A percentile compares a stretch with the other conserved stretches of the same genome.
These are phyloP conservation scores for Mormoops blainvillei DNA, from an alignment of 2,113 vertebrate genomes.

Conservation along the genomic window DNA sequence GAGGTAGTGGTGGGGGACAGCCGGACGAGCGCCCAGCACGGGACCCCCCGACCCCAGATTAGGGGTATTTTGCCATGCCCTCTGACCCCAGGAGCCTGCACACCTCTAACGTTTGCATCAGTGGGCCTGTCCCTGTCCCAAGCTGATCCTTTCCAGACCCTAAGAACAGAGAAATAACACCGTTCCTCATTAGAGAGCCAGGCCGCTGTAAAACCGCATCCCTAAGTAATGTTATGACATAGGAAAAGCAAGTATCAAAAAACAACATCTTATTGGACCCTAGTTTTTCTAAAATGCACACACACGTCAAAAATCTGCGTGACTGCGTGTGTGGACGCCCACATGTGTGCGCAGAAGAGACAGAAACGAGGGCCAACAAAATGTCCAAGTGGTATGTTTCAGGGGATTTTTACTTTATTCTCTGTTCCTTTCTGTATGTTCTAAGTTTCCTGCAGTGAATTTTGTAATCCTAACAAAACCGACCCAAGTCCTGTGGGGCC, in stretches of 20 bases:
- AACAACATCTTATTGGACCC: not conserved
- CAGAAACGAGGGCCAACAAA: not conserved
- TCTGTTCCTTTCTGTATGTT: not conserved
- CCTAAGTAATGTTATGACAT: not conserved
- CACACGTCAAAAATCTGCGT: not conserved
- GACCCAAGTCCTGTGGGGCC: not conserved
- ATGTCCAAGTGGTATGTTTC: not conserved
- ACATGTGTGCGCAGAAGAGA: not conserved
- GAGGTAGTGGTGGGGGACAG: not conserved
- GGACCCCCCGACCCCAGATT: not conserved
- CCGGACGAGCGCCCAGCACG: not conserved
- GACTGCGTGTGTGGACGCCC: not conserved
- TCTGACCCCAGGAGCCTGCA: not conserved
- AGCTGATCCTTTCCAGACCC: not conserved
- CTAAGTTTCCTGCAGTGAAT: not conserved
- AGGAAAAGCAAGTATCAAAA: conserved; percentile 11
- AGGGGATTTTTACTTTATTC: not conserved
- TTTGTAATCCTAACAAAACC: not conserved
- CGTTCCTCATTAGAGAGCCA: not conserved
- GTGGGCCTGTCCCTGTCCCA: not conserved
- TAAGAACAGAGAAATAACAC: not conserved
- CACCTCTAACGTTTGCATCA: not conserved
- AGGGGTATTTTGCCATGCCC: not conserved
- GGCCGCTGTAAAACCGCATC: not conserved
- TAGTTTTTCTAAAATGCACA: not conserved